Evolutionary conservation across 2,888 invertebrate species (phyloP), one percentile per base, ranked within the genome.

Genomic region (Cheilosia variabilis): DNA sequence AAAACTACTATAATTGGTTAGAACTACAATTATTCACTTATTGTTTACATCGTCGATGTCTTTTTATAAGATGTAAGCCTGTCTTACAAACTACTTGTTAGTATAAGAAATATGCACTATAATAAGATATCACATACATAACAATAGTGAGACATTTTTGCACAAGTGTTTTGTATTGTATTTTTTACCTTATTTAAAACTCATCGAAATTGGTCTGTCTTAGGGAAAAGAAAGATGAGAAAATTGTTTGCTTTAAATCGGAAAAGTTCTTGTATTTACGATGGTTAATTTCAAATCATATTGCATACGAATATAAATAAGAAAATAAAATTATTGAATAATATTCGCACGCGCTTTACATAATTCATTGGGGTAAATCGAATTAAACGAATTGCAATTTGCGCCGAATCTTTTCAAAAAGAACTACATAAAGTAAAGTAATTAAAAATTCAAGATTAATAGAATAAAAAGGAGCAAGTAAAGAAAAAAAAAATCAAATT

Each of bases 151-250:
- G 27, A 62, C 66, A 73, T 55, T 82, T 77, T 60, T 57, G n/a
- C 58, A 41, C 73, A 72, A 27, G 63, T 58, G 31, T 43, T 66
- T 81, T 65, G 15, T 41, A 31, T 34, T 34, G n/a, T 43, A 69
- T 55, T 89, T 91, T 91, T 92, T 92, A 92, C 92, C 92, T 92
- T 92, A 90, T 90, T 89, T 47, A 90, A 90, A 91, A 91, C 90
- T 91, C 91, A 90, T 91, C 91, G 90, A 90, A 91, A 91, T 91
- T 9, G 91, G 91, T 91, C 90, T 91, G 91, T 92, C 91, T 92
- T 91, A 90, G 89, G 89, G 88, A 91, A 92, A 91, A 92, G 92
- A 92, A 91, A 92, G 90, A 91, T 91, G 91, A 91, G 90, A 91
- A 92, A 91, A 90, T 91, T 89, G 90, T 91, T 90, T 90, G 89